Percentiles rank a stretch among this genome's conserved stretches.
Evolutionary conservation across 1,140 invertebrate species (phyloP).

Genomic region (Mya arenaria): DNA sequence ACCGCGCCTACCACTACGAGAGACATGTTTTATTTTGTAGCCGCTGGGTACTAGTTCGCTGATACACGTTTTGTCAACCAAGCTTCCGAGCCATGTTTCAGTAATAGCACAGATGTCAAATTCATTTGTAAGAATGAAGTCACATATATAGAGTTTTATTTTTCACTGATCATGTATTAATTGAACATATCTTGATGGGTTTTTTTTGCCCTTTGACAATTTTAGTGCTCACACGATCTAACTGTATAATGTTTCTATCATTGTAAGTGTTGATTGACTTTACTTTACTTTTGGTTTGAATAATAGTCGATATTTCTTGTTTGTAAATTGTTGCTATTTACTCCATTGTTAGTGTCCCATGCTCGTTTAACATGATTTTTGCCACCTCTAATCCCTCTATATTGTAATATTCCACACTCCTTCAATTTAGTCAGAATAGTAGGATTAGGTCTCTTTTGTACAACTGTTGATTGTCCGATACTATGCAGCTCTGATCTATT

Average conservation of each 20-base stretch:
- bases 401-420: background rate
- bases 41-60: slow-evolving; percentile 20
- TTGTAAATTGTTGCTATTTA: too few relatives aligned
- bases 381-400: too few relatives aligned
- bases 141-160: slow-evolving; percentile 24
- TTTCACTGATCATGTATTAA: slow-evolving; percentile 29
- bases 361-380: too few relatives aligned
- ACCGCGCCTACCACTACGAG: slow-evolving; percentile 2
- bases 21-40: slow-evolving; percentile 15
- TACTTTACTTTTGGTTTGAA: too few relatives aligned
- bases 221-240: slow-evolving; percentile 3
- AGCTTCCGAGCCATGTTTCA: slow-evolving; percentile 38
- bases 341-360: too few relatives aligned
- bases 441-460: background rate
- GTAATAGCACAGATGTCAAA: slow-evolving; percentile 26
- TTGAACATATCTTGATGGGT: slow-evolving; percentile 19
- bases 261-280: background rate
- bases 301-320: too few relatives aligned
- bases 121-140: slow-evolving; percentile 25
- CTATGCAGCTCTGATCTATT: background rate
- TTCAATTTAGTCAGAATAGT: background rate
- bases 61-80: slow-evolving; percentile 26
- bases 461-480: background rate
- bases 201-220: slow-evolving; percentile 9
- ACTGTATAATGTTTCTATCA: background rate